Evolutionary conservation across 1,140 invertebrate genomes (phyloP), one percentile per base, ranked within the genome.

Genomic region (Procambarus clarkii): DNA sequence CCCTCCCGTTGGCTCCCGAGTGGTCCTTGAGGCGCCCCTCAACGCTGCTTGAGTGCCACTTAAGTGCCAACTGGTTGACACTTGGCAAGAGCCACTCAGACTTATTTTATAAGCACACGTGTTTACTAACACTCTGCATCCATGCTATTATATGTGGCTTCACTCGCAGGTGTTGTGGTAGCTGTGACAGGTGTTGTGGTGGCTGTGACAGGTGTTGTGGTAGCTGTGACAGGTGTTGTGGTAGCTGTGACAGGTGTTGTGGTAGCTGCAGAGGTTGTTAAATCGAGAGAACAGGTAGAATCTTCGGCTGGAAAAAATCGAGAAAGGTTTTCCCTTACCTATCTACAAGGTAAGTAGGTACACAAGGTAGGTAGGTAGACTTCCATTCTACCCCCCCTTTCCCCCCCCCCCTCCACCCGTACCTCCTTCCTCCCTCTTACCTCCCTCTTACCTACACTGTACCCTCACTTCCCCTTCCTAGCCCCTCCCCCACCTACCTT

Each of bases 61-160:
- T 50, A 60, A 89, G 87, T 89, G 87, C 87, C 87, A 89, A 89
- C 71, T 89, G 87, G 87, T 89, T 89, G 87, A 89, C 87, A 89
- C 87, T 89, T 64, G 60, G 87, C n/a, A 64, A 89, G 87, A 54
- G 79, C 87, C 87, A 89, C 87, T 89, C 79, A 8, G 87, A 82
- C 87, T 87, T 76, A 89, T 76, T 83, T 89, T 83, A 89, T 89
- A 74, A 89, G 80, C 50, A 79, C 79, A 69, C 48, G 18, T 34
- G 87, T 76, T 88, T 50, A 48, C 86, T 64, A 13, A 15, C 60
- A 46, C 34, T 50, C 21, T 44, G 15, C 50, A 46, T 77, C 84
- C 60, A 18, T 64, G 18, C 60, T 15, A 64, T 64, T 64, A 64
- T 15, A 9, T 11, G 60, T 3, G 15, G 15, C 60, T 64, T 15